These are phyloP conservation scores for Calidris pygmaea DNA, from an alignment of 2,113 vertebrate species.

Conservation along the genomic window DNA sequence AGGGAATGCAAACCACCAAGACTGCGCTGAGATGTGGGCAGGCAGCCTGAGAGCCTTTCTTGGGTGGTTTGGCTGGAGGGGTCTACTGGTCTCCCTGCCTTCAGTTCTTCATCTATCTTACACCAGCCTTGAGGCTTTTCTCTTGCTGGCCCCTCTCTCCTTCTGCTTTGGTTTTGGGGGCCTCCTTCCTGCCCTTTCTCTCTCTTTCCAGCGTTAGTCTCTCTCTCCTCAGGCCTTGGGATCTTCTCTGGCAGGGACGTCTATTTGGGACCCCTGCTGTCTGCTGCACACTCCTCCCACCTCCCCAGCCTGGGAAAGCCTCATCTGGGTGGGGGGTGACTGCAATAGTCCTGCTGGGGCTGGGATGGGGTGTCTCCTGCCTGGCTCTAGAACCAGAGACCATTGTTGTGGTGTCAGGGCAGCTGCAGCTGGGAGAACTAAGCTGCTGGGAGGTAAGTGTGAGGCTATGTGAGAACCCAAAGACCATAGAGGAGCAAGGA, in stretches of 20 bases:
- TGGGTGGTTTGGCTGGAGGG: background rate
- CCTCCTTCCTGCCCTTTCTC: background rate
- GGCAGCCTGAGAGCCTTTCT: background rate
- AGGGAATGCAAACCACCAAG: fast-evolving
- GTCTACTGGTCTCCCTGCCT: background rate
- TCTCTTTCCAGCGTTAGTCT: background rate
- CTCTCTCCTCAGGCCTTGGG: too few relatives aligned
- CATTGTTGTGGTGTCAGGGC: background rate
- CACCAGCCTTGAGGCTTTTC: too few relatives aligned
- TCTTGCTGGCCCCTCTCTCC: background rate
- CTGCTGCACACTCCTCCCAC: background rate
- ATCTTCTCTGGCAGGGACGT: background rate
- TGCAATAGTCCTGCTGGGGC: background rate
- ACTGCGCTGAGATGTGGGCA: background rate
- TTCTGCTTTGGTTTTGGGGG: background rate
- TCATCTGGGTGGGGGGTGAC: background rate
- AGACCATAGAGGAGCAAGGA: background rate
- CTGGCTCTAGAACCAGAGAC: background rate
- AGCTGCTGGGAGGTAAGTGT: background rate
- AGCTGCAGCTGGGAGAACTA: background rate
- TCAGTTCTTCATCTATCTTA: background rate
- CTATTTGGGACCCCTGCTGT: fast-evolving
- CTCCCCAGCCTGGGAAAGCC: background rate
- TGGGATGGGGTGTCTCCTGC: background rate
- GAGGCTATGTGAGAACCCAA: background rate